Evolutionary conservation across 2,113 vertebrate genomes (phyloP), one percentile per base, ranked within the genome.

Genomic region (Forbesichthys agassizii): DNA sequence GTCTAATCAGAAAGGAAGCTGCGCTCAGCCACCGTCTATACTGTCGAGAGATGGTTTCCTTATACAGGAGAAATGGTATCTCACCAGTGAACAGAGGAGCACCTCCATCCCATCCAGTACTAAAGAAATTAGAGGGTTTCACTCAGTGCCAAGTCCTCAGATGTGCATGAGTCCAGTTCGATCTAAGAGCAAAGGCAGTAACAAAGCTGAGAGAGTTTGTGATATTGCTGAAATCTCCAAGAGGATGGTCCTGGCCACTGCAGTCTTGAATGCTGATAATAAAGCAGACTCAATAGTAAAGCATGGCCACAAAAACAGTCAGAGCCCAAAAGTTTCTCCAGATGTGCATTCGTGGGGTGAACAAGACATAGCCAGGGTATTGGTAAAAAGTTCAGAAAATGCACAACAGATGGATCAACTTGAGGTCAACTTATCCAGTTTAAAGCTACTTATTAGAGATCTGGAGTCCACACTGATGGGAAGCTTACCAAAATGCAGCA

Each of bases 381-480:
- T 64, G 12, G 36, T 62, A 12, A 68, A 69, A 42, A 86, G 64
- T 70, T 84, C 86, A 36, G 46, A 68, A 51, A 74, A 73, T 6
- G 54, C 71, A 1, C 80, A 78, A 68, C 84, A 90, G 77, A 88
- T 92, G 4, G 75, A 89, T 48, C 82, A 88, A 57, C 82, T 93
- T 0, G 91, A 92, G 82, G 70, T 84, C 11, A 89, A 85, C 73
- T 80, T 93, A 54, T 89, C 79, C 36, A 78, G 80, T 61, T 72
- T 92, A 2, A 92, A 91, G 81, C 65, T 75, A 1, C 33, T 90
- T 53, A 91, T 93, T 74, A 88, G 84, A 14, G 88, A 90, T 75
- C 73, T 93, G 69, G 89, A 91, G 82, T 87, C 82, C 7, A 88
- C 82, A 0, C 67, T 92, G 27, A 79, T 81, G 54, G 78, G 78